These are phyloP conservation scores for Pocillopora grandis DNA, from an alignment of 92 coral and sea anemone species.

Conservation along the genomic window DNA sequence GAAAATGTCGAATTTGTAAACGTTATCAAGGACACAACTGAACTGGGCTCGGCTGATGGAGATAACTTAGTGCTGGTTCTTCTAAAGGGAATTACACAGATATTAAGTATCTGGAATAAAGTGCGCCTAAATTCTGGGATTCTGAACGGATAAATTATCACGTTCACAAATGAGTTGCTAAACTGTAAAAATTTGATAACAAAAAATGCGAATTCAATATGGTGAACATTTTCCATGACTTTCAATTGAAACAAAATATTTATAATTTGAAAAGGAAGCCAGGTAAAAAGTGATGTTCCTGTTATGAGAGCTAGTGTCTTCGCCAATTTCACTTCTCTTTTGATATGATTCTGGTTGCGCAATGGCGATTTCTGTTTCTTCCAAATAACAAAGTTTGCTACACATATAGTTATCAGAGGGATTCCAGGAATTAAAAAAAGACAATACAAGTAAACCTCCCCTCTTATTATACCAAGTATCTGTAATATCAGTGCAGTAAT, in stretches of 20 bases:
- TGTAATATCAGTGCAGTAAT: background rate
- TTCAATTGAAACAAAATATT: background rate
- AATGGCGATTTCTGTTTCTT: background rate
- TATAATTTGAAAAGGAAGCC: background rate
- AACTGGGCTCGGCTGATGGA: too few relatives aligned
- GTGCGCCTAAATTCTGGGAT: too few relatives aligned
- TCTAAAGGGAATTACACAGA: too few relatives aligned
- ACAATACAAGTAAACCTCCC: too few relatives aligned
- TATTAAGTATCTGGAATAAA: too few relatives aligned
- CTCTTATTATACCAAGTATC: background rate
- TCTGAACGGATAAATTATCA: too few relatives aligned
- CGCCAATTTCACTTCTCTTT: constrained; percentile 8
- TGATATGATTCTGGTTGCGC: background rate
- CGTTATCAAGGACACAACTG: too few relatives aligned
- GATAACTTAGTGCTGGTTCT: too few relatives aligned
- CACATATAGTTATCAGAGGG: background rate
- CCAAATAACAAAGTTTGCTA: constrained; percentile 8
- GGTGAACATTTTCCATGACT: background rate
- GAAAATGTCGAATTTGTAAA: too few relatives aligned
- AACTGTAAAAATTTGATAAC: too few relatives aligned
- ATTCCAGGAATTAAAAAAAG: background rate
- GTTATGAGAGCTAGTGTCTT: background rate
- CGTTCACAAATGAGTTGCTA: too few relatives aligned
- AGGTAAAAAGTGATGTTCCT: background rate
- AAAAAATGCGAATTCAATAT: too few relatives aligned